Evolutionary conservation across 2,113 vertebrate genomes (phyloP), one percentile per base, ranked within the genome.

Genomic region (Halichoerus grypus): DNA sequence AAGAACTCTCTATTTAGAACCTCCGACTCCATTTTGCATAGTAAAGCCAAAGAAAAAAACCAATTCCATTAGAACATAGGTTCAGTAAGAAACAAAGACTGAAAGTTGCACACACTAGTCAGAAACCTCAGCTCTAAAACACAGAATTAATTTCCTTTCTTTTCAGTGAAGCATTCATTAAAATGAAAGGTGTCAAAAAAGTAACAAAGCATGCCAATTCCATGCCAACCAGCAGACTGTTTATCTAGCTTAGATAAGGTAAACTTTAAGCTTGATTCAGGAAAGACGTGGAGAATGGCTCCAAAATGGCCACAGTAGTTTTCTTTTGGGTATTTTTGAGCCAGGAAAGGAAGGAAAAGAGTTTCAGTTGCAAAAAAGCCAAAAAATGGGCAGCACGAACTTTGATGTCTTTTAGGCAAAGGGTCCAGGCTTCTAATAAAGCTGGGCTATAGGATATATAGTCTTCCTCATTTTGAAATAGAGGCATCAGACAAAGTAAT

Each of bases 161-260:
- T 92, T 86, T 21, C 61, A 89, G 79, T 86, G 67, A 95, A 81
- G 49, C 46, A 81, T 96, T 97, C 42, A 46, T 91, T 67, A 97
- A 77, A 91, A 79, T 74, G 31, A 21, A 90, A 80, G 8, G 46
- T 94, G 36, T 94, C n/a, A 51, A 88, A 79, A n/a, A n/a, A 82
- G 13, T 59, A 67, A 85, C 46, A 93, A n/a, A 86, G 36, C 9
- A 65, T 89, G 22, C 15, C 74, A 67, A 61, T 95, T 88, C n/a
- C 9, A 31, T 92, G 76, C 24, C 61, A 85, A 59, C 18, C 0
- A 42, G 19, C 8, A 71, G 39, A 55, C 19, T 55, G 42, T 61
- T 88, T 89, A 28, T 18, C 85, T 81, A 85, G 61, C 5, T 79
- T 76, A 63, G 81, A 76, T 18, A 93, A 72, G 79, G n/a, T 93